Evolutionary conservation across 2,888 invertebrate species (phyloP), one percentile per base, ranked within the genome.

Genomic region (Hirtodrosophila alboralis): DNA sequence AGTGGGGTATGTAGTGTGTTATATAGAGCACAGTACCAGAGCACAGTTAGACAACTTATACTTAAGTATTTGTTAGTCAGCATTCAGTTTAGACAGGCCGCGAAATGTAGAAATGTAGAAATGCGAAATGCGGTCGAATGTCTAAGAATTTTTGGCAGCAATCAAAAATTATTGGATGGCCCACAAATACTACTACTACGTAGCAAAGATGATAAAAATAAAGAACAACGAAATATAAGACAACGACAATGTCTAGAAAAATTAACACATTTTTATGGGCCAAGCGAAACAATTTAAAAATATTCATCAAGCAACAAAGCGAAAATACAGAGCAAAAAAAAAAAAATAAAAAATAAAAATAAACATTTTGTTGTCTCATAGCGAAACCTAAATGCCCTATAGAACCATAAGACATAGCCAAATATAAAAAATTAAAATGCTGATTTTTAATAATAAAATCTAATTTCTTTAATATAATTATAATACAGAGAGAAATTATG

Each of bases 81-180:
- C 12, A 2, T 13, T 49, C 30, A 18, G 27, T 31, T 14, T 27
- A 47, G 37, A 37, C 51, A 28, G 37, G 5, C 38, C n/a, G 16
- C 31, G 36, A n/a, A n/a, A n/a, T n/a, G n/a, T n/a, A n/a, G n/a
- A n/a, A n/a, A n/a, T n/a, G n/a, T n/a, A n/a, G n/a, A n/a, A n/a
- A n/a, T n/a, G n/a, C n/a, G n/a, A 49, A 69, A 61, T 61, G 56
- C 73, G 61, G 56, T 40, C 61, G 69, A 48, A 4, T 47, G 73
- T 70, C 56, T 68, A 65, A 49, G 64, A 80, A 72, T 67, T 74
- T 72, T 77, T 81, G 84, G 81, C 85, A 84, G 75, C 78, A 74
- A 81, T 84, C 81, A 81, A 77, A n/a, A 84, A 70, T 77, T 80
- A 76, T 83, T 61, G 70, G 62, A 38, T 48, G 52, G 40, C 40